Base-by-base conservation (phyloP, 2,797 vertebrate genomes). In the Typhlichthys eigenmanni region DNA sequence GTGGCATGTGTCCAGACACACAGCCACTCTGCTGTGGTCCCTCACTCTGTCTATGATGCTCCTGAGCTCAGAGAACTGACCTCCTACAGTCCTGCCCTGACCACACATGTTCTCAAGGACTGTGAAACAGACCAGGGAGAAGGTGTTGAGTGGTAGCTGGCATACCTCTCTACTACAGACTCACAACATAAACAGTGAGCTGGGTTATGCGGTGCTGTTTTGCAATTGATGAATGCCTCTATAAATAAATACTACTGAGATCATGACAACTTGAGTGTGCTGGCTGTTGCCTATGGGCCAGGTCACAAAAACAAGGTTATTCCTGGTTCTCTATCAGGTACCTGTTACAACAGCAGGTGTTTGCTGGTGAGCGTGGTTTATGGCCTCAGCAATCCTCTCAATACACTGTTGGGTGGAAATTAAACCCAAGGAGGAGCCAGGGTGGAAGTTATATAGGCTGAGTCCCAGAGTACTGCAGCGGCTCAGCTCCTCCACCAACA, bases 91-190 rank as follows among this genome's bases (percentile, higher is more conserved):
- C 58, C 58, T 92, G 64, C 93, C 93, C 72, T 94, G 93, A 66
- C 93, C 89, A 17, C 92, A 85, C 93, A 94, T 94, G 79, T 94
- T 93, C 86, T 94, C 93, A 63, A 93, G 73, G 70, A 93, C 92
- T 56, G 12, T 55, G 54, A 55, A n/a, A n/a, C 34, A 4, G 11
- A 13, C 17, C 10, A 54, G 52, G 19, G 52, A 13, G 19, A 54
- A 54, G 38, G 38, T 43, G 38, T 9, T 43, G 38, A 43, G 38
- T 9, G 38, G 24, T 29, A 29, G 38, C 38, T 10, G 38, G 8
- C 38, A 43, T 43, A 43, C 38, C 8, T 43, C 24, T 29, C 24
- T 29, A 29, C 24, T 29, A 29, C 24, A 29, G 3, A 29, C 24
- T 29, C 24, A 29, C 24, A 29, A 29, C 24, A 29, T 4, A 29